These are phyloP conservation scores for Huso huso DNA, from an alignment of 2,797 vertebrate genomes.

Conservation along the genomic window DNA sequence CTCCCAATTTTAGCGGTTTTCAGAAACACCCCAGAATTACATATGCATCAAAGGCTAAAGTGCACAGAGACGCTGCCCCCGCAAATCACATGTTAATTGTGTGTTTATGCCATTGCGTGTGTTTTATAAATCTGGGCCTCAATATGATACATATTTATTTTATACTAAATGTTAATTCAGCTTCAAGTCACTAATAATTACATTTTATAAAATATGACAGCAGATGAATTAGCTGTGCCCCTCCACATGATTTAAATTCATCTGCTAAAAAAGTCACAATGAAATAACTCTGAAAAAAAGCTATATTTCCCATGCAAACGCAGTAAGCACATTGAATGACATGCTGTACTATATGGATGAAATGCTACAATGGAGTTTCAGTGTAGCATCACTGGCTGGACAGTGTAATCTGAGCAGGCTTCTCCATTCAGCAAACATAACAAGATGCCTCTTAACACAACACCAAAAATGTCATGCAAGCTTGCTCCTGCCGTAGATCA, in stretches of 20 bases:
- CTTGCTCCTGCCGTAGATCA: slow-evolving; percentile 49
- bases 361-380: background rate
- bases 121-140: too few relatives aligned
- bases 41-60: too few relatives aligned
- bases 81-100: too few relatives aligned
- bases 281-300: too few relatives aligned
- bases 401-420: background rate
- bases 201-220: slow-evolving; percentile 9
- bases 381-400: slow-evolving; percentile 2
- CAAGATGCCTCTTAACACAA: slow-evolving; percentile 57
- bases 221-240: slow-evolving; percentile 15
- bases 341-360: background rate
- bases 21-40: too few relatives aligned
- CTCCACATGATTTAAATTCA: background rate
- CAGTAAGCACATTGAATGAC: slow-evolving; percentile 2
- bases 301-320: background rate
- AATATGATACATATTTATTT: too few relatives aligned
- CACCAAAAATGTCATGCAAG: slow-evolving; percentile 61
- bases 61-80: too few relatives aligned
- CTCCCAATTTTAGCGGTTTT: too few relatives aligned
- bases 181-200: slow-evolving; percentile 2
- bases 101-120: too few relatives aligned
- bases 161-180: too few relatives aligned
- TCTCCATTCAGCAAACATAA: background rate
- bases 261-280: too few relatives aligned